Base-by-base conservation (phyloP, 1,140 invertebrate genomes). In the Daktulosphaira vitifoliae region DNA sequence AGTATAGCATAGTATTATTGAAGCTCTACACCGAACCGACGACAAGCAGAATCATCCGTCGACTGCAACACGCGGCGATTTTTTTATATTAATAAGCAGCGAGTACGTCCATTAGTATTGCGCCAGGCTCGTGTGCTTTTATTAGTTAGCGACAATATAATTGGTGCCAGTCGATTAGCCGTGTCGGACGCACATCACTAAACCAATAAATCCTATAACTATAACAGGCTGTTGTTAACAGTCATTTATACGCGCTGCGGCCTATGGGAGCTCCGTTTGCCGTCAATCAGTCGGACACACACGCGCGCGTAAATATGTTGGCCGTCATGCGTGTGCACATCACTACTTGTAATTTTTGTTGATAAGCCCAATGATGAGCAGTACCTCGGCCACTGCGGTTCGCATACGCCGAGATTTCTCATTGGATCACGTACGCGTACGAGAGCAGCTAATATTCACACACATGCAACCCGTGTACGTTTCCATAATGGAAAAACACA, bases 401-500 rank as follows among this genome's bases (percentile, higher is more conserved):
- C 22, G 15, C 38, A 39, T 25, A n/a, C n/a, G 11, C 22, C 29
- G 29, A 5, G 29, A 6, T 33, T 11, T 33, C 5, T 20, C 22
- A 56, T 56, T 56, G 22, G 53, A 56, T 56, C 53, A 56, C 53
- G 53, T 56, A 56, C 53, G 20, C 16, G 29, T 20, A 22, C 15
- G 7, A 33, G 22, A 26, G 39, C 38, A 37, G 38, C 39, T 56
- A 56, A 42, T 15, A 56, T 25, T 42, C 53, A 38, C 52, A 22
- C 51, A 22, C 16, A 20, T 26, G 5, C 16, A 29, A n/a, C n/a
- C n/a, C 25, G 13, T 18, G 15, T 16, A 3, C 51, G 18, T 3
- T 13, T n/a, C n/a, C 11, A 29, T 56, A 42, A 56, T 56, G 38
- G 53, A 56, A 56, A 56, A 56, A 25, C 42, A 44, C 53, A 56